Conservation (phyloP, 2,888 invertebrate species). For the Dorcus hopei region DNA sequence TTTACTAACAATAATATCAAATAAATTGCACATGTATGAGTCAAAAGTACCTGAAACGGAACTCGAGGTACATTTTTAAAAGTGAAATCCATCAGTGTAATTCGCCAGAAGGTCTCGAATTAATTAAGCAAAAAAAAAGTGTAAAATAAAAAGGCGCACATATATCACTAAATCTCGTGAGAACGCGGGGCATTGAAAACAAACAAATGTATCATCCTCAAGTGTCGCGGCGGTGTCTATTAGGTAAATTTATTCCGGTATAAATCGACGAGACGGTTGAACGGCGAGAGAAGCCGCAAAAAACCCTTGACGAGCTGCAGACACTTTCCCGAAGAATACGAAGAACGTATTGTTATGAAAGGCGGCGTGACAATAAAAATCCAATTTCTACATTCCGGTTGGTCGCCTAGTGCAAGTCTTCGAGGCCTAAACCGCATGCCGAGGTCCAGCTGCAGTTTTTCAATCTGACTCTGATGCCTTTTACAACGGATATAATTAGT, state of each 20-base stretch:
- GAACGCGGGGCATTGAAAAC: not conserved
- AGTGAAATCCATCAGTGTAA: not conserved
- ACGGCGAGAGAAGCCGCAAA: conserved; percentile 21
- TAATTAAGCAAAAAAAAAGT: not conserved
- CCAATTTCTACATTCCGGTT: conserved; percentile 45
- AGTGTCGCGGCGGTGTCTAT: conserved; percentile 1
- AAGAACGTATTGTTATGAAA: conserved; percentile 40
- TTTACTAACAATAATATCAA: too few species aligned
- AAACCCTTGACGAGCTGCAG: conserved; percentile 31
- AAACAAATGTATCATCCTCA: not conserved
- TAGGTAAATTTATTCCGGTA: conserved; percentile 6
- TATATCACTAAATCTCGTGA: not conserved
- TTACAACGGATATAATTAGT: conserved; percentile 45
- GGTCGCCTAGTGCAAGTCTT: conserved; percentile 30
- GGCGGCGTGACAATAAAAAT: conserved; percentile 46
- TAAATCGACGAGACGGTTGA: conserved; percentile 3
- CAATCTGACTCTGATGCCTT: not conserved
- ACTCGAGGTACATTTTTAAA: not conserved
- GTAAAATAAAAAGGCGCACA: not conserved
- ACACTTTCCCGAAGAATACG: conserved; percentile 19
- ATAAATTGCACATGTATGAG: too few species aligned
- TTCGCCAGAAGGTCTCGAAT: not conserved
- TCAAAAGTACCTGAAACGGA: too few species aligned
- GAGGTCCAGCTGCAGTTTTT: not conserved
- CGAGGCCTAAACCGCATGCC: conserved; percentile 17